Conservation (phyloP, 1,140 invertebrate genomes). For the Cyrtorhinus lividipennis region DNA sequence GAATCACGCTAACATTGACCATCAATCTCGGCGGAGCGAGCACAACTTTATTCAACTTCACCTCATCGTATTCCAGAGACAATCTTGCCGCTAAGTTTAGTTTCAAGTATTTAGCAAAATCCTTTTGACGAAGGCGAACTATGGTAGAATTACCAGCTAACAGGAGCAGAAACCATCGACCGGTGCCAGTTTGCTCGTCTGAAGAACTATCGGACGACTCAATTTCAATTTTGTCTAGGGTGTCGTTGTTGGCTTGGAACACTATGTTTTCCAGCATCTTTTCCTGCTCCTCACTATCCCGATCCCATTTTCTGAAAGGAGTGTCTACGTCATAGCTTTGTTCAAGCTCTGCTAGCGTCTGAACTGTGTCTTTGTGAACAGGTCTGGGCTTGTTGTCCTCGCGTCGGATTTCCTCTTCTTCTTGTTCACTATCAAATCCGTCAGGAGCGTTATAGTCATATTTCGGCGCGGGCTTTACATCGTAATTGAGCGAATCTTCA, state of each 20-base stretch:
- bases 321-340: conserved; percentile 20
- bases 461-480: not conserved
- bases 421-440: conserved; percentile 23
- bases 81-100: conserved; percentile 30
- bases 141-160: conserved; percentile 29
- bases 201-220: not conserved
- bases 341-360: conserved; percentile 15
- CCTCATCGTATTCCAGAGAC: conserved; percentile 29
- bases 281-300: conserved; percentile 26
- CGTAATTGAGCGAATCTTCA: not conserved
- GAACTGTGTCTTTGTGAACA: conserved; percentile 1
- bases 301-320: conserved; percentile 26
- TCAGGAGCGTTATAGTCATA: conserved; percentile 14
- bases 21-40: conserved; percentile 27
- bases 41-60: conserved; percentile 27
- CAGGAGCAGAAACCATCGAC: conserved; percentile 26
- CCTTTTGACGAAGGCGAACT: conserved; percentile 27
- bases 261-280: conserved; percentile 25
- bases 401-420: conserved; percentile 20
- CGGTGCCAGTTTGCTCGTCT: conserved; percentile 10
- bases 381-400: conserved; percentile 1
- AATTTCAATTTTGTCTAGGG: conserved; percentile 11
- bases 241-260: conserved; percentile 18
- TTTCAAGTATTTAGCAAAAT: conserved; percentile 30
- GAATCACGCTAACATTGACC: conserved; percentile 28